Base-by-base conservation (phyloP, 2,113 vertebrate genomes). In the Phyllostomus hastatus region DNA sequence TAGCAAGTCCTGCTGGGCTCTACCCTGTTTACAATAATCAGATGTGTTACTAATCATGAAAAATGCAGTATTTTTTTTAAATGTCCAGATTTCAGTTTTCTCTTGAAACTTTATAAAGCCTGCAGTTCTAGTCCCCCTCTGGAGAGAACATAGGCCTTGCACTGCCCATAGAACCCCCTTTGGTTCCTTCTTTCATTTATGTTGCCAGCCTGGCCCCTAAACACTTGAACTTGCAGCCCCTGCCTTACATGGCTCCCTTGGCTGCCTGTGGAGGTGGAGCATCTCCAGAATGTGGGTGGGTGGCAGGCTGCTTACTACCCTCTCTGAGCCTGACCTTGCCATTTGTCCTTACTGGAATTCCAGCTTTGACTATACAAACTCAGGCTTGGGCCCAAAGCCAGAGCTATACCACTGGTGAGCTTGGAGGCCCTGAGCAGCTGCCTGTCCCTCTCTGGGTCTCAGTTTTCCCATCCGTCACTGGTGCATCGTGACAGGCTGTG, bases 101-200 rank as follows among this genome's bases (percentile, higher is more conserved):
- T 95, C 24, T 69, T 11, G 22, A 33, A 46, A 72, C 79, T 89
- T 84, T 14, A 4, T 67, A 52, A 61, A 14, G 2, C n/a, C 81
- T 46, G 10, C 4, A 11, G n/a, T 20, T 22, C 16, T 1, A 0
- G 1, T 10, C 24, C 15, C 19, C 2, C 14, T 48, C 10, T 43
- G 57, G 2, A 20, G 20, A 76, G 59, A 33, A 54, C 72, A 14
- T 9, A 46, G 82, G 24, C 38, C 28, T 52, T 0, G 0, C 2
- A 2, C 10, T 5, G 19, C 41, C n/a, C 6, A 2, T 9, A 17
- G 83, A 38, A 15, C 26, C 66, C 15, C 19, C 15, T 1, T 0
- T 2, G 2, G 11, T 16, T 7, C n/a, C 57, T 31, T 31, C 57
- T 28, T 19, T 48, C 2, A 0, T 66, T 48, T 20, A 4, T 43